phyloP scores from a whole-genome alignment of 2,888 invertebrate genomes.

The Laothoe populi region DNA sequence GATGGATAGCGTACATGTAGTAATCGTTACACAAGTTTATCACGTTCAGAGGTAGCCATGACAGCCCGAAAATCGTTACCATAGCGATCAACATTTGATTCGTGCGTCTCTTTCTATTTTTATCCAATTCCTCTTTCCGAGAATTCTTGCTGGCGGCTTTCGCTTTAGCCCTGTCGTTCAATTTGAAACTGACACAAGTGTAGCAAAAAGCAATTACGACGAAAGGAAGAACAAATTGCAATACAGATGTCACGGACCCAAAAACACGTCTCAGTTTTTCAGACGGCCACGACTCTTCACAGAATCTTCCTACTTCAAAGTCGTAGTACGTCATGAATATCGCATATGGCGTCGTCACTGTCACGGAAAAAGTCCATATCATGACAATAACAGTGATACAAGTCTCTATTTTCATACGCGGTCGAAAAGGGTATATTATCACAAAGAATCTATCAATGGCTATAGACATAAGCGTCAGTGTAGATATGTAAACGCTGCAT shows the following conservation, averaged over 20 bases:
- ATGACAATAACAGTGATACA: conserved; percentile 93
- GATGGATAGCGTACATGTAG: conserved; percentile 88
- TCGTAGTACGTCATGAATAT: conserved; percentile 90
- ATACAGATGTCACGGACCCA: conserved; percentile 93
- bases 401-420: conserved; percentile 94
- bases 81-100: conserved; percentile 99
- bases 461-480: conserved; percentile 97
- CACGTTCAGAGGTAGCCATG: conserved; percentile 96
- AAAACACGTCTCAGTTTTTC: conserved; percentile 91
- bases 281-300: conserved; percentile 96
- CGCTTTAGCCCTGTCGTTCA: conserved; percentile 92
- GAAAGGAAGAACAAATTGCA: conserved; percentile 98
- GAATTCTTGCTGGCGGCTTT: conserved; percentile 94
- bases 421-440: conserved; percentile 97
- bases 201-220: conserved; percentile 97
- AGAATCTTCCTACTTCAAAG: conserved; percentile 84
- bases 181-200: conserved; percentile 94
- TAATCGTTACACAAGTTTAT: conserved; percentile 95
- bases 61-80: conserved; percentile 98
- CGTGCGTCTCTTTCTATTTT: conserved; percentile 94
- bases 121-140: conserved; percentile 95
- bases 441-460: conserved; percentile 99
- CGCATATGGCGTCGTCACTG: conserved; percentile 96
- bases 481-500: conserved; percentile 98
- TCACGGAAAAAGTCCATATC: conserved; percentile 95